Conservation (phyloP, 2,797 vertebrate species). For the Coregonus sp. region DNA sequence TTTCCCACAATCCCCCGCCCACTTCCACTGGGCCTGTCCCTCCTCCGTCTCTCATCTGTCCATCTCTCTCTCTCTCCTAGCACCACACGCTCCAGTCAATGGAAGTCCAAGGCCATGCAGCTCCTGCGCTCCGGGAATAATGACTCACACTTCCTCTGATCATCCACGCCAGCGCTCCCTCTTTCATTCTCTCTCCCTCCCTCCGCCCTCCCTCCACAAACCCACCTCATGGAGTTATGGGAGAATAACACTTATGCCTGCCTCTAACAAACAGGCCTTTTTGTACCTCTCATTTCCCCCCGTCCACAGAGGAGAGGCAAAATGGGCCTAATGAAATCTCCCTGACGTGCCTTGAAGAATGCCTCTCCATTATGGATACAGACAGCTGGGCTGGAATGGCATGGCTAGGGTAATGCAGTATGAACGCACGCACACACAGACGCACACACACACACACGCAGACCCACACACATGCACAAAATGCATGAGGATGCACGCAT, state of each 20-base stretch:
- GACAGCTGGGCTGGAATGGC: constrained; percentile 49
- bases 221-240: constrained; percentile 41
- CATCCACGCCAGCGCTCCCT: constrained; percentile 18
- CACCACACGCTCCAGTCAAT: background rate
- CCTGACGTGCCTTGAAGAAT: constrained; percentile 44
- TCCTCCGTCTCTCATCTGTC: background rate
- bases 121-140: constrained; percentile 13
- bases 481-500: background rate
- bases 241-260: constrained; percentile 39
- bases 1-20: background rate
- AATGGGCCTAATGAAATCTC: constrained; percentile 43
- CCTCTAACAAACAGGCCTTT: constrained; percentile 47
- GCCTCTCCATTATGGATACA: constrained; percentile 64
- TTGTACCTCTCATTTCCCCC: constrained; percentile 27
- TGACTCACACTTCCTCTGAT: background rate
- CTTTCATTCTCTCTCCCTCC: constrained; percentile 40
- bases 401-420: constrained; percentile 44
- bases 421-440: constrained; percentile 14
- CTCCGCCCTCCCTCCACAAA: constrained; percentile 37
- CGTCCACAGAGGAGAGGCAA: constrained; percentile 11
- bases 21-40: background rate
- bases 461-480: constrained; percentile 29
- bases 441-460: constrained; percentile 19
- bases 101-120: background rate
- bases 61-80: background rate